These are phyloP conservation scores for Apostichopus parvimensis DNA, from an alignment of 35 echinoderm and acorn worm genomes.

Conservation along the genomic window DNA sequence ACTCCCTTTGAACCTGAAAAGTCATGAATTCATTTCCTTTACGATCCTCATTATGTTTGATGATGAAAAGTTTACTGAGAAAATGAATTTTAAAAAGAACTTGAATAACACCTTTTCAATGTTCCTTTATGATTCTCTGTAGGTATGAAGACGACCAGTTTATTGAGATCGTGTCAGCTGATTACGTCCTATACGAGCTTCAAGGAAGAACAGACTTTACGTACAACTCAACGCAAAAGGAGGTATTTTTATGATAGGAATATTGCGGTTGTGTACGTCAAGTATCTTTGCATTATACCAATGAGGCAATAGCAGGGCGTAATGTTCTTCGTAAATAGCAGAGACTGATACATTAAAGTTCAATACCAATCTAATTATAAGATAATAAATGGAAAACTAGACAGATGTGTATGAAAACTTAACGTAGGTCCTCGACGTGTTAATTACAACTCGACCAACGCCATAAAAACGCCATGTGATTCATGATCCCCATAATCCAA, in stretches of 20 bases:
- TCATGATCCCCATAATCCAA: not conserved
- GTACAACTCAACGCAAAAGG: conserved; percentile 60
- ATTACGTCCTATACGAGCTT: conserved; percentile 66
- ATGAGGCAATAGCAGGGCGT: too few relatives aligned
- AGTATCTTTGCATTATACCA: not conserved
- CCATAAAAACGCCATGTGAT: not conserved
- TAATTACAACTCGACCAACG: not conserved
- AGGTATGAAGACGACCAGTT: conserved; percentile 67
- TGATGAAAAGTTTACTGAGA: too few relatives aligned
- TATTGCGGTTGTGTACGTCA: not conserved
- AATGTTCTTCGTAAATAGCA: not conserved
- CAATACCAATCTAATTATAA: too few relatives aligned
- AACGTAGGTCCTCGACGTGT: not conserved
- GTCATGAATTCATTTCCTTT: too few relatives aligned
- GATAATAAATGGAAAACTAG: too few relatives aligned
- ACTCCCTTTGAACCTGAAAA: too few relatives aligned
- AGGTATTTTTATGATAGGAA: not conserved
- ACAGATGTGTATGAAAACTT: not conserved
- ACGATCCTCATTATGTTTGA: too few relatives aligned
- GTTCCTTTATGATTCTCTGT: conserved; percentile 9
- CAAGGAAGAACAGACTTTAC: conserved; percentile 68
- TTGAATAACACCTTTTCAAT: too few relatives aligned
- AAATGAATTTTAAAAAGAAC: too few relatives aligned
- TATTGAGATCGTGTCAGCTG: conserved; percentile 42
- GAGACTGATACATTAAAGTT: too few relatives aligned